Conservation (phyloP, 2,113 vertebrate genomes). For the Caranx ignobilis region DNA sequence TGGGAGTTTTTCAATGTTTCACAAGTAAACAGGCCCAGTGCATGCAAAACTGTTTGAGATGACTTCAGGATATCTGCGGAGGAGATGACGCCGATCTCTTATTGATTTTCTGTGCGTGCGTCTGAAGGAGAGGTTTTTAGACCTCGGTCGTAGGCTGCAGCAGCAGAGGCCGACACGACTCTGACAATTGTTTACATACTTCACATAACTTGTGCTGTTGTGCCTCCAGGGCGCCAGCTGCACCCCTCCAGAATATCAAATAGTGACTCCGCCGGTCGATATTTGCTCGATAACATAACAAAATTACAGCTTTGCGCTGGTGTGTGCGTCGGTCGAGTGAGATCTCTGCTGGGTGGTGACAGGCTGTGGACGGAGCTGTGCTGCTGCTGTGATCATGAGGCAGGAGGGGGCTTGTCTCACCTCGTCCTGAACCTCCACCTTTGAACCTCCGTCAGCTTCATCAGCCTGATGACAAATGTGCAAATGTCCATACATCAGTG, state of each 20-base stretch:
- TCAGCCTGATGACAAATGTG: constrained; percentile 9
- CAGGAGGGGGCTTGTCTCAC: constrained; percentile 14
- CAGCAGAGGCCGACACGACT: constrained; percentile 29
- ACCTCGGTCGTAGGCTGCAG: constrained; percentile 11
- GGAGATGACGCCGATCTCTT: neutral
- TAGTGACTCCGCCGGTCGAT: constrained; percentile 31
- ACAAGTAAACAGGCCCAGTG: neutral
- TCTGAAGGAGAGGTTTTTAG: constrained; percentile 7
- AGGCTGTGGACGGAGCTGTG: constrained; percentile 42
- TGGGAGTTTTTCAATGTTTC: constrained; percentile 26
- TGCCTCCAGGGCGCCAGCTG: constrained; percentile 42
- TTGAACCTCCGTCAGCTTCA: neutral
- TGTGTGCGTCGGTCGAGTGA: constrained; percentile 13
- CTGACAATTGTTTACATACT: constrained; percentile 71
- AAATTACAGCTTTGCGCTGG: constrained; percentile 24
- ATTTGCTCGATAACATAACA: constrained; percentile 13
- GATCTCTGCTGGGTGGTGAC: constrained; percentile 33
- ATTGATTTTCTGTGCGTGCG: constrained; percentile 40
- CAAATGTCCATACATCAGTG: neutral
- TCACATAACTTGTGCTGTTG: constrained; percentile 56
- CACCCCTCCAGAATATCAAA: constrained; percentile 14
- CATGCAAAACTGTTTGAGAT: neutral
- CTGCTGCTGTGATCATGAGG: neutral
- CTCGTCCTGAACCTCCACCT: constrained; percentile 34
- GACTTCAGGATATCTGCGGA: constrained; percentile 2